Evolutionary conservation across 1,140 invertebrate genomes (phyloP).

Genomic region (Trichonephila clavata): DNA sequence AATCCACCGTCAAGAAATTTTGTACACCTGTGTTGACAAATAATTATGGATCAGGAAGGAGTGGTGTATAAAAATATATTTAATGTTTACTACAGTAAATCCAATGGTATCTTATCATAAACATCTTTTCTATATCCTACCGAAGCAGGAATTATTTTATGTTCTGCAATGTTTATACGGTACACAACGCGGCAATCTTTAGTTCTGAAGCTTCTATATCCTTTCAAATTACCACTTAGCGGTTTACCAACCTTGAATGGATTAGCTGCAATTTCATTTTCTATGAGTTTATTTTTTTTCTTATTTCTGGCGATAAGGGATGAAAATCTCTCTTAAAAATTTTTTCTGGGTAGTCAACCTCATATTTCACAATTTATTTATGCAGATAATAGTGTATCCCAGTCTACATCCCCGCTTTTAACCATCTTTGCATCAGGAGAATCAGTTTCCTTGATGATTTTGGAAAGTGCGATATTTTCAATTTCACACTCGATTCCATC

Average conservation of each 20-base stretch:
- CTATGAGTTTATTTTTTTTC: constrained; percentile 18
- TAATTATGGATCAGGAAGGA: background rate
- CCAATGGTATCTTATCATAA: constrained; percentile 17
- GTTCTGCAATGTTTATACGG: too few relatives aligned
- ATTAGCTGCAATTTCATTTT: background rate
- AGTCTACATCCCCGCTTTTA: constrained; percentile 39
- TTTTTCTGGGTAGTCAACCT: constrained; percentile 16
- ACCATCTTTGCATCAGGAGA: background rate
- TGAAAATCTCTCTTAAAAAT: constrained; percentile 2
- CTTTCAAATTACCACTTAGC: too few relatives aligned
- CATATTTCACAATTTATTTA: constrained; percentile 19
- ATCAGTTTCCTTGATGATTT: constrained; percentile 45
- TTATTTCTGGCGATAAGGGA: constrained; percentile 16
- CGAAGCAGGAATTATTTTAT: too few relatives aligned
- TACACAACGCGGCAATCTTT: too few relatives aligned
- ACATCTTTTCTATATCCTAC: constrained; percentile 17
- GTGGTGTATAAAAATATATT: constrained; percentile 4
- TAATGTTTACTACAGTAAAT: constrained; percentile 18
- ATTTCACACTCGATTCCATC: constrained; percentile 44
- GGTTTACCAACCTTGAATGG: too few relatives aligned
- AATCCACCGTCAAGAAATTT: too few relatives aligned
- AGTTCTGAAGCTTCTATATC: too few relatives aligned
- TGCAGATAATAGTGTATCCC: constrained; percentile 8
- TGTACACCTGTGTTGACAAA: too few relatives aligned
- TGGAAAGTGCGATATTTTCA: constrained; percentile 42